These are phyloP conservation scores for Amitus sp. DNA, from an alignment of 2,888 invertebrate species.

Conservation along the genomic window DNA sequence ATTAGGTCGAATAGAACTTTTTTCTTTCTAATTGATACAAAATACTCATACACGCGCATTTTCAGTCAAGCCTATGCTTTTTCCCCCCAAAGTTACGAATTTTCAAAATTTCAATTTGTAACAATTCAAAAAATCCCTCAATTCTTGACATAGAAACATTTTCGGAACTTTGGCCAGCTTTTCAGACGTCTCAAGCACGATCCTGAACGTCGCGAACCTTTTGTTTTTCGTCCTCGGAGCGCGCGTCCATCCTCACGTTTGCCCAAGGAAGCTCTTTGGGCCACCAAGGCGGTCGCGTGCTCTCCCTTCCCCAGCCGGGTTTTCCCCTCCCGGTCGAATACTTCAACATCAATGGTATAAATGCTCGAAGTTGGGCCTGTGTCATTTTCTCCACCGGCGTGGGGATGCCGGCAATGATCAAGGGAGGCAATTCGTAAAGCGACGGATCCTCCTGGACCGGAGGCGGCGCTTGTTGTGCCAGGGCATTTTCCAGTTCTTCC, in stretches of 20 bases:
- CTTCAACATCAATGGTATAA: conserved; percentile 97
- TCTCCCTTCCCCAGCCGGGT: conserved; percentile 97
- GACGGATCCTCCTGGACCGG: conserved; percentile 89
- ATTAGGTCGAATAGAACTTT: no score
- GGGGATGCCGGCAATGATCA: conserved; percentile 97
- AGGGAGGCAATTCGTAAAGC: conserved; percentile 93
- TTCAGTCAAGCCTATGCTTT: no score
- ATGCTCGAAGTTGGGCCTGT: conserved; percentile 94
- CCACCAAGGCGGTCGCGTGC: conserved; percentile 98
- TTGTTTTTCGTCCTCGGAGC: conserved; percentile 96
- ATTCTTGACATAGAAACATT: no score
- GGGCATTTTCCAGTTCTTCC: conserved; percentile 92
- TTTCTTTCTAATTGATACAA: no score
- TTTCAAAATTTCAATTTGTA: no score
- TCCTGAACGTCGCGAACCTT: conserved; percentile 72
- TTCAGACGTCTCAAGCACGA: no score
- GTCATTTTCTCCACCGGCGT: conserved; percentile 99
- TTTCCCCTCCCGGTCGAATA: conserved; percentile 97
- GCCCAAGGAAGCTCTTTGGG: conserved; percentile 98
- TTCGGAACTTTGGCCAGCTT: no score
- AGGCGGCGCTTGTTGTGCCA: conserved; percentile 92
- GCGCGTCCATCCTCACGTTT: conserved; percentile 96
- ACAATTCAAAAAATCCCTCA: no score
- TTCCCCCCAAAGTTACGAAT: no score
- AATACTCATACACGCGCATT: no score